Evolutionary conservation across 64 coral and sea anemone genomes (phyloP).

Genomic region (Astreopora myriophthalma): DNA sequence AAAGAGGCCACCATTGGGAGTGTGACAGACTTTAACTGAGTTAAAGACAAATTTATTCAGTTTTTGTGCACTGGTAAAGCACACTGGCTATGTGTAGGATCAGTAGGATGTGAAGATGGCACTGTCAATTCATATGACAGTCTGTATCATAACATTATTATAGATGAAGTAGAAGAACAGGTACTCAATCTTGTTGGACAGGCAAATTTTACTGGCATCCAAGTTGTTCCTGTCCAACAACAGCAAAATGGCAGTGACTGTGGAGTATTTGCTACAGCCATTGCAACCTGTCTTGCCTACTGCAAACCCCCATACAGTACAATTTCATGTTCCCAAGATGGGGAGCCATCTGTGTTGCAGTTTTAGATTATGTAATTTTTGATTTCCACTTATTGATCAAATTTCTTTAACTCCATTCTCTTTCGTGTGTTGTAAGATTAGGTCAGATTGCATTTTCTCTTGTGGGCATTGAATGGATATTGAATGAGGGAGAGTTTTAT

Average conservation of each 20-base stretch:
- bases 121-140: slow-evolving; percentile 26
- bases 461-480: no score
- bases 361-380: no score
- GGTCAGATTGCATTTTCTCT: no score
- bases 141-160: slow-evolving; percentile 22
- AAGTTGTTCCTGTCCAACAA: slow-evolving; percentile 48
- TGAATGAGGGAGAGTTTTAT: no score
- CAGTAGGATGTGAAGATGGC: slow-evolving; percentile 33
- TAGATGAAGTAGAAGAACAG: slow-evolving; percentile 36
- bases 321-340: slow-evolving; percentile 41
- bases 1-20: slow-evolving; percentile 4
- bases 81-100: slow-evolving; percentile 32
- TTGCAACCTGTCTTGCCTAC: slow-evolving; percentile 21
- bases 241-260: slow-evolving; percentile 40
- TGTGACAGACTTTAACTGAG: not conserved
- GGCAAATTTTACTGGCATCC: slow-evolving; percentile 32
- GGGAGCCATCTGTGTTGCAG: slow-evolving; percentile 15
- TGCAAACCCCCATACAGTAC: slow-evolving; percentile 11
- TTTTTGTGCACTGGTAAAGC: slow-evolving; percentile 33
- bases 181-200: slow-evolving; percentile 25
- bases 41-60: slow-evolving; percentile 28
- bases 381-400: no score
- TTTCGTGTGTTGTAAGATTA: no score
- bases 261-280: slow-evolving; percentile 31
- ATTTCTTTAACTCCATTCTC: no score